phyloP scores from a whole-genome alignment of 2,113 vertebrate species.

The Hiodon alosoides region DNA sequence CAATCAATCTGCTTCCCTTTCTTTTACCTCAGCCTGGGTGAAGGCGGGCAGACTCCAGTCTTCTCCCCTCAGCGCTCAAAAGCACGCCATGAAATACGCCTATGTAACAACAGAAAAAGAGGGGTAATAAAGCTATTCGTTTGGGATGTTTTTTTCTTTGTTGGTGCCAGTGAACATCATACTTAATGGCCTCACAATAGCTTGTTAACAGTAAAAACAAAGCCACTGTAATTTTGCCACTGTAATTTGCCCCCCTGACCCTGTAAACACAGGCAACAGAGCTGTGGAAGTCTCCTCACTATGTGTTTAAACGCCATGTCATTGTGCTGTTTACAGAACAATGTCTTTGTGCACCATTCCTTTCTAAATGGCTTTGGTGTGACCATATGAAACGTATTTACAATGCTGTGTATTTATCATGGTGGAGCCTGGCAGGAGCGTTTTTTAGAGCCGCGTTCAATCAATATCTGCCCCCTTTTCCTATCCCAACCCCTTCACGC shows the following conservation, averaged over 20 bases:
- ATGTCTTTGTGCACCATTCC: no score
- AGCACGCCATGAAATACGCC: not conserved
- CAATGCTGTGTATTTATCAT: not conserved
- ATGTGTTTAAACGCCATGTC: no score
- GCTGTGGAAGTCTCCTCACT: not conserved
- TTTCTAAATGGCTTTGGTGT: no score
- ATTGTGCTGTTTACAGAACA: no score
- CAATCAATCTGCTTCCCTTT: not conserved
- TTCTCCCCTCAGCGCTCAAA: not conserved
- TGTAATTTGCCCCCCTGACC: conserved; percentile 34
- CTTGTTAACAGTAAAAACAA: conserved; percentile 41
- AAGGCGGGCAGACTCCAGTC: no score
- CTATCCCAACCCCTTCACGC: not conserved
- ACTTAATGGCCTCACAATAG: conserved; percentile 43
- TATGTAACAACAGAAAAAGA: not conserved
- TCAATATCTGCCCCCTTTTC: no score
- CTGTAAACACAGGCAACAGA: conserved; percentile 39
- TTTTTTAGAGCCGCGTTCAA: not conserved
- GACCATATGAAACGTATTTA: no score
- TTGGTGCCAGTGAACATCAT: conserved; percentile 44
- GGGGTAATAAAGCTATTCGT: conserved; percentile 35
- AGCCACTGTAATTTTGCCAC: conserved; percentile 33
- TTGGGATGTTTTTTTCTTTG: conserved; percentile 32
- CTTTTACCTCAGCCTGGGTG: not conserved
- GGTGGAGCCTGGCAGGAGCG: not conserved